Evolutionary conservation across 2,888 invertebrate genomes (phyloP).

Genomic region (Aproaerema taeniolella): DNA sequence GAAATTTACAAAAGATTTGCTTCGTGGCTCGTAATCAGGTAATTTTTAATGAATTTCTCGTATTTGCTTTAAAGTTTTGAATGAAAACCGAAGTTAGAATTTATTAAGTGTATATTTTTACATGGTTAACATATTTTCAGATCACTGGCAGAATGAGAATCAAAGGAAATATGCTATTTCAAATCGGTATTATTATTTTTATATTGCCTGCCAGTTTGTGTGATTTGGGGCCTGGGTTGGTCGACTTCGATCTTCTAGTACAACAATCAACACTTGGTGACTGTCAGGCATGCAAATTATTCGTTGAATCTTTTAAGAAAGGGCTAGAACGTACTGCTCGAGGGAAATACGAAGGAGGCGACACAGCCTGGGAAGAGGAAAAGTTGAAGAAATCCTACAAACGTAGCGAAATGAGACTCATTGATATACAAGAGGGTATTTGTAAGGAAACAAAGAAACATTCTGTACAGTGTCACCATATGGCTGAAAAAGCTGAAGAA

Average conservation of each 20-base stretch:
- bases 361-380: conserved; percentile 95
- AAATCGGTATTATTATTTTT: conserved; percentile 20
- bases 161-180: not conserved
- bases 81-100: too few species aligned
- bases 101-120: not conserved
- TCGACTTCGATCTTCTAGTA: conserved; percentile 44
- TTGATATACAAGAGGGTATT: conserved; percentile 93
- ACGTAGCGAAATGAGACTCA: conserved; percentile 91
- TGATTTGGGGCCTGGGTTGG: conserved; percentile 36
- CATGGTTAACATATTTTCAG: too few species aligned
- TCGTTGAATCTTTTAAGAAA: conserved; percentile 86
- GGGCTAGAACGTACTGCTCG: conserved; percentile 89
- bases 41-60: too few species aligned
- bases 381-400: conserved; percentile 88
- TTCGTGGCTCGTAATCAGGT: too few species aligned
- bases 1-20: too few species aligned
- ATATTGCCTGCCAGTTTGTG: conserved; percentile 32
- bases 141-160: conserved; percentile 1
- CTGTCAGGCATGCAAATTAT: conserved; percentile 86
- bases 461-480: conserved; percentile 87
- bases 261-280: conserved; percentile 79
- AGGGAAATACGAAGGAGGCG: conserved; percentile 94
- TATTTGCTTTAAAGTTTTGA: too few species aligned
- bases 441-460: conserved; percentile 86
- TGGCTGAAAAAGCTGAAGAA: conserved; percentile 90